A percentile compares a stretch with the other conserved stretches of the same genome.
phyloP scores from a whole-genome alignment of 2,888 invertebrate genomes.

The Pyrgus malvae region DNA sequence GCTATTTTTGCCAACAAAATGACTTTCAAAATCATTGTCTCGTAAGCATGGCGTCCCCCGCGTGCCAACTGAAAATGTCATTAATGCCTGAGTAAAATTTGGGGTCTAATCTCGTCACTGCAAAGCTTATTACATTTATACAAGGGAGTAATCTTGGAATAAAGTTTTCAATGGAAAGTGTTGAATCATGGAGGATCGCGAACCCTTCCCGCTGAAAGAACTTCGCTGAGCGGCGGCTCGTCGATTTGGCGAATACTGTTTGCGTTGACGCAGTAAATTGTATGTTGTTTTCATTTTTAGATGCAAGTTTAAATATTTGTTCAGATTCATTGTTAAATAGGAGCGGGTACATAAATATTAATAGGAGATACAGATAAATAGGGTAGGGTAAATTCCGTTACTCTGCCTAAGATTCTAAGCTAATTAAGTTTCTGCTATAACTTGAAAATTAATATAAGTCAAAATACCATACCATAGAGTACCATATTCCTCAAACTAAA shows the following conservation, averaged over 20 bases:
- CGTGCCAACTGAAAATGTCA: conserved; percentile 78
- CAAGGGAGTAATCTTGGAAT: conserved; percentile 80
- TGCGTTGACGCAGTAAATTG: conserved; percentile 14
- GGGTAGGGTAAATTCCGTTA: no score
- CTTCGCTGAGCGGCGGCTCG: conserved; percentile 31
- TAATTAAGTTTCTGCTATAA: no score
- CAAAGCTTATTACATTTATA: conserved; percentile 82
- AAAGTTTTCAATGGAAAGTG: conserved; percentile 80
- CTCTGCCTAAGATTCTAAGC: no score
- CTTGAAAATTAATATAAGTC: no score
- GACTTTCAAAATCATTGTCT: conserved; percentile 80
- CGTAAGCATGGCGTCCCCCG: conserved; percentile 62
- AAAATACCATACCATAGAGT: no score
- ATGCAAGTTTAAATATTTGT: no score
- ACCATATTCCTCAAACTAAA: neutral
- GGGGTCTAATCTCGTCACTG: conserved; percentile 80
- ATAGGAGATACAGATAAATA: no score
- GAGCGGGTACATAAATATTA: no score
- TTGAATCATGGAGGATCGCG: conserved; percentile 75
- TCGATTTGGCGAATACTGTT: conserved; percentile 3
- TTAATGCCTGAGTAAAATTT: conserved; percentile 80
- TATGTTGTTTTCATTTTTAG: neutral
- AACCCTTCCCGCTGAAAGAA: conserved; percentile 76
- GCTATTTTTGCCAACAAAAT: conserved; percentile 67
- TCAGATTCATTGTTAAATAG: no score